phyloP scores from a whole-genome alignment of 1,140 invertebrate species.

The Zelostemma sp. region DNA sequence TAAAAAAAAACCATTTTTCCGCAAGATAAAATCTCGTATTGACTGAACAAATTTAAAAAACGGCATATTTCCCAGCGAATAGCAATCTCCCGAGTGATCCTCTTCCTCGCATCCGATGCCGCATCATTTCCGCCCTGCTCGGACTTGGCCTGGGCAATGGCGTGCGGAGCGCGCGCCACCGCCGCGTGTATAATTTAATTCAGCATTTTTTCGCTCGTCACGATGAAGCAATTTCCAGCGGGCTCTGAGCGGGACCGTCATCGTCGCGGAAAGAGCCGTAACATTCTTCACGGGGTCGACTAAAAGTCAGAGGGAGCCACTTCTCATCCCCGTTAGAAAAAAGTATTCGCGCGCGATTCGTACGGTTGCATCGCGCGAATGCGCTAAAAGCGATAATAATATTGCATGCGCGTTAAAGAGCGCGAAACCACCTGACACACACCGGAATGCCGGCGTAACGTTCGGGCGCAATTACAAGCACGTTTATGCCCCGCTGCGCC shows the following conservation, averaged over 20 bases:
- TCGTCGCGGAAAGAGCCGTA: background rate
- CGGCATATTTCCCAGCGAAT: no score
- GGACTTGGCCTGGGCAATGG: background rate
- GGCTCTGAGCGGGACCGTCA: slow-evolving; percentile 1
- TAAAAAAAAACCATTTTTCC: no score
- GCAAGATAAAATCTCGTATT: no score
- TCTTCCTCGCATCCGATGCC: slow-evolving; percentile 5
- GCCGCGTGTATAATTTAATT: slow-evolving; percentile 41
- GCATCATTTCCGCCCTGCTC: slow-evolving; percentile 28
- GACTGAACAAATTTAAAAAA: no score
- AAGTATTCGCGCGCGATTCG: no score
- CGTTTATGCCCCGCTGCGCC: slow-evolving; percentile 17
- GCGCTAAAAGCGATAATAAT: slow-evolving; percentile 31
- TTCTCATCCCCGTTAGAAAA: background rate
- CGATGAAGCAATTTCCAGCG: slow-evolving; percentile 35
- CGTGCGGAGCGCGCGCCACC: slow-evolving; percentile 17
- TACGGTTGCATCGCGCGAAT: slow-evolving; percentile 14
- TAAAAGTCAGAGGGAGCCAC: background rate
- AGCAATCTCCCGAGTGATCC: background rate
- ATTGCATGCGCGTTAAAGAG: slow-evolving; percentile 29
- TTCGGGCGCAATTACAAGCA: slow-evolving; percentile 31
- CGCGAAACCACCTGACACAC: slow-evolving; percentile 13
- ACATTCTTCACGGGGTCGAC: no score
- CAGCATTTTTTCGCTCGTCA: slow-evolving; percentile 31
- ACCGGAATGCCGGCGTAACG: slow-evolving; percentile 17